These are phyloP conservation scores for Drosophila rubida DNA, from an alignment of 2,888 invertebrate species.

Conservation along the genomic window DNA sequence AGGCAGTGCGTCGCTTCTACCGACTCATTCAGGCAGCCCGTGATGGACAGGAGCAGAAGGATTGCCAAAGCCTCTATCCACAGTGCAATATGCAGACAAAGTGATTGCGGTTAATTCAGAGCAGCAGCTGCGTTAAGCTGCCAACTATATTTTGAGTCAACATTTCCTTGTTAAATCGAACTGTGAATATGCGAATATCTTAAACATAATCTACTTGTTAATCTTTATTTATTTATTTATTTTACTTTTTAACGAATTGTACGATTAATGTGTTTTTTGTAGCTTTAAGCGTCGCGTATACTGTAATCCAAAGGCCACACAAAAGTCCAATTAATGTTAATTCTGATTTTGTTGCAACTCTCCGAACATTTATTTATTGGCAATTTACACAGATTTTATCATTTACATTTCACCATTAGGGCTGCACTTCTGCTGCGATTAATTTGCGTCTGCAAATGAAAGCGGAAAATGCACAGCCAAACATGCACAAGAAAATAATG, in stretches of 20 bases:
- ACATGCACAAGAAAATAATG: slow-evolving; percentile 48
- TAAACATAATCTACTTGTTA: slow-evolving; percentile 61
- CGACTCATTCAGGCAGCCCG: slow-evolving; percentile 92
- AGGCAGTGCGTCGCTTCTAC: slow-evolving; percentile 90
- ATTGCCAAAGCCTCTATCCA: slow-evolving; percentile 89
- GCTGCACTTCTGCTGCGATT: background rate
- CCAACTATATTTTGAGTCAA: slow-evolving; percentile 62
- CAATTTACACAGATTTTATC: slow-evolving; percentile 21
- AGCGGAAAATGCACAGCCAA: background rate
- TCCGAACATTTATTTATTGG: slow-evolving; percentile 8
- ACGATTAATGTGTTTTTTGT: slow-evolving; percentile 31
- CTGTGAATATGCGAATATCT: slow-evolving; percentile 65
- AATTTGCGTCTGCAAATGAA: slow-evolving; percentile 4
- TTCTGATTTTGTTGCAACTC: slow-evolving; percentile 71
- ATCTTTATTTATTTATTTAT: slow-evolving; percentile 59
- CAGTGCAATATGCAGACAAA: slow-evolving; percentile 87
- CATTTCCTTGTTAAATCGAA: slow-evolving; percentile 66
- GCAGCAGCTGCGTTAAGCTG: slow-evolving; percentile 23
- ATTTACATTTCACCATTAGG: slow-evolving; percentile 1
- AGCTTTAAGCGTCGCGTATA: slow-evolving; percentile 32
- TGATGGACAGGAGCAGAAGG: slow-evolving; percentile 92
- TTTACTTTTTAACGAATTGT: slow-evolving; percentile 28
- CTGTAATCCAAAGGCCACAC: slow-evolving; percentile 18
- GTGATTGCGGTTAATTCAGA: slow-evolving; percentile 14
- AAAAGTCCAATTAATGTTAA: slow-evolving; percentile 54